phyloP scores from a whole-genome alignment of 1,140 invertebrate species.

The Brachionus calyciflorus region DNA sequence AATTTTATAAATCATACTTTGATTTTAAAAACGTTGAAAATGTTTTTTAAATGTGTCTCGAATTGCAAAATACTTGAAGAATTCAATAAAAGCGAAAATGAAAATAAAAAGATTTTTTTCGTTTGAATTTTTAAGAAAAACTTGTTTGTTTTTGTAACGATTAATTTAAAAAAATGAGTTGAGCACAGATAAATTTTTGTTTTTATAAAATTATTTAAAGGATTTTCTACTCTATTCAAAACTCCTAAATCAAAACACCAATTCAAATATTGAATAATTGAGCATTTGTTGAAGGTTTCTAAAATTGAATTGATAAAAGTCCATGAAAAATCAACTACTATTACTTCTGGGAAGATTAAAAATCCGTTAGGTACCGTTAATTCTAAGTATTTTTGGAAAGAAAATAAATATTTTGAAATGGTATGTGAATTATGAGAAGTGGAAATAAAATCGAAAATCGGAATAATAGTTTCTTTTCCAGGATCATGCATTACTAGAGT shows the following conservation, averaged over 20 bases:
- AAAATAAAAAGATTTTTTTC: no score
- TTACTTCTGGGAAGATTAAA: background rate
- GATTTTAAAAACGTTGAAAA: no score
- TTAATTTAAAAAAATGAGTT: no score
- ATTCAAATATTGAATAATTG: background rate
- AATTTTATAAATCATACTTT: no score
- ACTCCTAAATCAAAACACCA: background rate
- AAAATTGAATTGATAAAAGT: background rate
- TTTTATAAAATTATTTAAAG: no score
- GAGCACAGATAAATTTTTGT: no score
- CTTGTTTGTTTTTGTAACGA: no score
- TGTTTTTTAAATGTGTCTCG: no score
- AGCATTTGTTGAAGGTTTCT: background rate
- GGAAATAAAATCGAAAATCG: background rate
- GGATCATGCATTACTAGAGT: background rate
- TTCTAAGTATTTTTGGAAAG: background rate
- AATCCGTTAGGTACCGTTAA: background rate
- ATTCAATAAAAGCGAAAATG: no score
- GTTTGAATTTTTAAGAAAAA: no score
- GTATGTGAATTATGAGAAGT: background rate
- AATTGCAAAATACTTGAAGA: no score
- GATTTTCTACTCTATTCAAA: no score
- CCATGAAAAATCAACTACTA: background rate
- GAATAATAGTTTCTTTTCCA: background rate
- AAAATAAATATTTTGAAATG: background rate